A percentile compares a stretch with the other conserved stretches of the same genome.
These are phyloP conservation scores for Rallus crepitans DNA, from an alignment of 2,797 vertebrate genomes.

Conservation along the genomic window DNA sequence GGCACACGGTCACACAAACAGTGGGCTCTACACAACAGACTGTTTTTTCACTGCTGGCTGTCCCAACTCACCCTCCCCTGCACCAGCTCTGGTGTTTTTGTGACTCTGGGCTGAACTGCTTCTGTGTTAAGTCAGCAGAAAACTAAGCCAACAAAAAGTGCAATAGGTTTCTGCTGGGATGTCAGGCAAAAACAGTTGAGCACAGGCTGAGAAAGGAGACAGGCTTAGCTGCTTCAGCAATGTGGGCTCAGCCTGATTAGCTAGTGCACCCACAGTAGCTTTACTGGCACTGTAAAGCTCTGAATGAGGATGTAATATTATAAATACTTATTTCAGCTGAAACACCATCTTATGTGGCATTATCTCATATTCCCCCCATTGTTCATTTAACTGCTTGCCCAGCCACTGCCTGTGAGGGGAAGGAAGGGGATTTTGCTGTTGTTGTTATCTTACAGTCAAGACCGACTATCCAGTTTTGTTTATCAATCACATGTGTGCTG, in stretches of 20 bases:
- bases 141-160: slow-evolving; percentile 63
- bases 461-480: not conserved
- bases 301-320: not conserved
- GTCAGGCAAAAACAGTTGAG: slow-evolving; percentile 31
- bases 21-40: not conserved
- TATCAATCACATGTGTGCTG: not conserved
- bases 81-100: slow-evolving; percentile 41
- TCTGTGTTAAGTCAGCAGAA: slow-evolving; percentile 73
- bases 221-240: not conserved
- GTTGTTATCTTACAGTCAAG: not conserved
- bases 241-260: not conserved
- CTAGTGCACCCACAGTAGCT: not conserved
- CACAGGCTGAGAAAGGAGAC: slow-evolving; percentile 19
- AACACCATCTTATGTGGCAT: not conserved
- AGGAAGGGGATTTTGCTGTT: not conserved
- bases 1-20: not conserved
- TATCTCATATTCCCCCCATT: not conserved
- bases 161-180: slow-evolving; percentile 21
- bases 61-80: not conserved
- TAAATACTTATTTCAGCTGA: not conserved
- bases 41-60: not conserved
- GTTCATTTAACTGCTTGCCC: not conserved
- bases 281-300: not conserved
- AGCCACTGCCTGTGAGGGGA: not conserved
- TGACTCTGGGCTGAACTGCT: slow-evolving; percentile 66